Percentiles rank a stretch among this genome's conserved stretches.
These are phyloP conservation scores for Panopea generosa DNA, from an alignment of 2,888 invertebrate species.

Conservation along the genomic window DNA sequence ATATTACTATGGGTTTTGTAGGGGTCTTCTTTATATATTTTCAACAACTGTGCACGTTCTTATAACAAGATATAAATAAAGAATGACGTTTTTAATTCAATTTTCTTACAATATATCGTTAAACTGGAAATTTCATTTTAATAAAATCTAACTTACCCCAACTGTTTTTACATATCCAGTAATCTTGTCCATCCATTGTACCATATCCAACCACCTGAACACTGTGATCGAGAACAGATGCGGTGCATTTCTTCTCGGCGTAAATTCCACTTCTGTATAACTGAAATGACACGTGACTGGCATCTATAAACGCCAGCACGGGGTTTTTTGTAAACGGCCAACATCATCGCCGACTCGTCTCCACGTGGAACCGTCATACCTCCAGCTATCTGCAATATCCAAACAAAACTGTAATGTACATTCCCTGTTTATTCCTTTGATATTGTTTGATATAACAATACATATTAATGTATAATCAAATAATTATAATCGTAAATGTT, in stretches of 20 bases:
- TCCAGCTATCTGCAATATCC: neutral
- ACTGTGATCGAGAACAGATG: conserved; percentile 53
- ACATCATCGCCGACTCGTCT: conserved; percentile 58
- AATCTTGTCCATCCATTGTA: conserved; percentile 54
- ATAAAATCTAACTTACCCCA: conserved; percentile 88
- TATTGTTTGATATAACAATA: no score
- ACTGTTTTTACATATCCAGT: conserved; percentile 71
- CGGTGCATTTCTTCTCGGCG: conserved; percentile 52
- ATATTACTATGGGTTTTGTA: no score
- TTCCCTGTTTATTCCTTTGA: no score
- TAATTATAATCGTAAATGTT: no score
- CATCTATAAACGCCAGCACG: conserved; percentile 68
- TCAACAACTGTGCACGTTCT: no score
- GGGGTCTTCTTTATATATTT: no score
- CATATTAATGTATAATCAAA: neutral
- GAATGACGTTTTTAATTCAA: no score
- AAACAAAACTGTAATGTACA: neutral
- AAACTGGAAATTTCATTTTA: no score
- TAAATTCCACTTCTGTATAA: conserved; percentile 63
- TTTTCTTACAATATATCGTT: no score
- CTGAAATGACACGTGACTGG: conserved; percentile 71
- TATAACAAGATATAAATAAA: no score
- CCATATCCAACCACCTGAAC: conserved; percentile 68
- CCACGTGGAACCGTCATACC: conserved; percentile 37
- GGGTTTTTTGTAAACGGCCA: conserved; percentile 63